Conservation (phyloP, 1,140 invertebrate genomes). For the Wiebesia pumilae region DNA sequence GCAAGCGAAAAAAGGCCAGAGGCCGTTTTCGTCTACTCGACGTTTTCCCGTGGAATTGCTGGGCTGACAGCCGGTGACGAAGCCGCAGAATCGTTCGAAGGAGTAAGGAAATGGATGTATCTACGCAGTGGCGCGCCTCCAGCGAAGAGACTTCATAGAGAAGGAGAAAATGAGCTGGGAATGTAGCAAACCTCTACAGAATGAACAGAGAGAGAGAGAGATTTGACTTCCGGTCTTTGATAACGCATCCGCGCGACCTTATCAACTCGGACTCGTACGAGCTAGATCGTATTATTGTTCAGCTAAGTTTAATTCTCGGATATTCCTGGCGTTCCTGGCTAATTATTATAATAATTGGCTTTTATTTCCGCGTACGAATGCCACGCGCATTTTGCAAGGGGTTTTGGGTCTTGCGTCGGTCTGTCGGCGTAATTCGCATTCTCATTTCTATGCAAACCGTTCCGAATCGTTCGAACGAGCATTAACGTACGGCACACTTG, state of each 20-base stretch:
- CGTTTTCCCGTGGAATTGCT: not conserved
- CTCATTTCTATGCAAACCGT: no score
- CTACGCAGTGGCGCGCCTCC: not conserved
- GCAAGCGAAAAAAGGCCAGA: not conserved
- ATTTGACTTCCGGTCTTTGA: not conserved
- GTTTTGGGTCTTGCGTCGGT: no score
- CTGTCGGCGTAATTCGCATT: no score
- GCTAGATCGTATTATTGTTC: not conserved
- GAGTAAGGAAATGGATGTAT: slow-evolving; percentile 25
- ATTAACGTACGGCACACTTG: no score
- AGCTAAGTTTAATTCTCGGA: not conserved
- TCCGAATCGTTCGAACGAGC: no score
- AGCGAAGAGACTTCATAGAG: not conserved
- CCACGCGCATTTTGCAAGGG: no score
- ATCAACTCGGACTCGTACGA: not conserved
- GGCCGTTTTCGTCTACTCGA: slow-evolving; percentile 4
- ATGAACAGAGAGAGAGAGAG: not conserved
- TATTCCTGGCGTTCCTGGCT: no score
- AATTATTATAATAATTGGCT: no score
- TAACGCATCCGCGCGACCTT: not conserved
- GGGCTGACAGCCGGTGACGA: slow-evolving; percentile 28
- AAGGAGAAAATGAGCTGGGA: slow-evolving; percentile 24
- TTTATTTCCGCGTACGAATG: no score
- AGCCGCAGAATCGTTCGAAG: slow-evolving; percentile 13
- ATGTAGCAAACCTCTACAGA: slow-evolving; percentile 29